Percentiles rank a stretch among this genome's conserved stretches.
Conservation (phyloP, 2,113 vertebrate species). For the Trematomus loennbergii region DNA sequence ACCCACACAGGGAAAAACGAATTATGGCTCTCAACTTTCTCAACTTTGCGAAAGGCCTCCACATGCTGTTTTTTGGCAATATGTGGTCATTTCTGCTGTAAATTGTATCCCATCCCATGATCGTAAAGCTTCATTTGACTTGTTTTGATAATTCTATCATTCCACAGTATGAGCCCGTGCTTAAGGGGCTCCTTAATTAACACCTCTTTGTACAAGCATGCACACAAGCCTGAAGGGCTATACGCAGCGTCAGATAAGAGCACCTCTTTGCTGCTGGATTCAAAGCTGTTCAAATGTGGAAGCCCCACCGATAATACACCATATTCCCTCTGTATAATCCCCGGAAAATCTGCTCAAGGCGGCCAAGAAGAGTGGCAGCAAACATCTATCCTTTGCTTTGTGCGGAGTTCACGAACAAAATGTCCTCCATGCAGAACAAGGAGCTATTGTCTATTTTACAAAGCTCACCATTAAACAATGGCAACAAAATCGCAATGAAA, state of each 20-base stretch:
- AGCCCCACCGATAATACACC: conserved; percentile 66
- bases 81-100: background rate
- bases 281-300: conserved; percentile 67
- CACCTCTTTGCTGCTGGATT: conserved; percentile 58
- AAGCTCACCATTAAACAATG: conserved; percentile 70
- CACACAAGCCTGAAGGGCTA: conserved; percentile 67
- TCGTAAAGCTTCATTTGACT: conserved; percentile 13
- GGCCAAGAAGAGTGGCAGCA: conserved; percentile 61
- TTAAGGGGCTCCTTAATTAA: conserved; percentile 68
- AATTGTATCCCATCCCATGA: background rate
- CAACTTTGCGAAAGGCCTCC: background rate
- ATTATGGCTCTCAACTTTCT: background rate
- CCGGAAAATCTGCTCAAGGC: conserved; percentile 73
- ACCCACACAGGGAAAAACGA: background rate
- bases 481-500: conserved; percentile 59
- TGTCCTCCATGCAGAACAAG: conserved; percentile 69
- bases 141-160: conserved; percentile 53
- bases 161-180: conserved; percentile 29
- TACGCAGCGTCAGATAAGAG: conserved; percentile 73
- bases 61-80: background rate
- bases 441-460: conserved; percentile 71
- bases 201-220: conserved; percentile 55
- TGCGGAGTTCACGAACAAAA: conserved; percentile 66
- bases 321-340: conserved; percentile 76
- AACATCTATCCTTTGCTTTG: conserved; percentile 62